Conservation (phyloP, 2,797 vertebrate genomes). For the Amniataba percoides region DNA sequence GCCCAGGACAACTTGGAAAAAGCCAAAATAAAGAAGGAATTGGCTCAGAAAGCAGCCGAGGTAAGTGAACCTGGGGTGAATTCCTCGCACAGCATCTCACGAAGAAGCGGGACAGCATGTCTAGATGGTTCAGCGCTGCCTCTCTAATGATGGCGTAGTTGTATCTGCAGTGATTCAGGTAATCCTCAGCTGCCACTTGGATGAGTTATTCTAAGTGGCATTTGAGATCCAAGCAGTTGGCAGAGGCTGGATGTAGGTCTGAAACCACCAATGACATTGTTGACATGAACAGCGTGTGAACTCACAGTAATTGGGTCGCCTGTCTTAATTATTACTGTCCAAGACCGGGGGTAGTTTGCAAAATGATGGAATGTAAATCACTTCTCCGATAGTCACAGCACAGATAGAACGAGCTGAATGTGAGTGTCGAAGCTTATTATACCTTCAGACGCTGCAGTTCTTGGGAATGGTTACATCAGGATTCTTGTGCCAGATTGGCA, state of each 20-base stretch:
- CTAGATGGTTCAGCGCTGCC: background rate
- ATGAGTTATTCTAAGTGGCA: slow-evolving; percentile 76
- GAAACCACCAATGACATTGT: slow-evolving; percentile 38
- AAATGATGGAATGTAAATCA: background rate
- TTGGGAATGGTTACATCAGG: slow-evolving; percentile 45
- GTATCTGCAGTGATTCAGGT: slow-evolving; percentile 73
- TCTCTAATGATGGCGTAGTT: slow-evolving; percentile 39
- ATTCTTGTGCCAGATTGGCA: slow-evolving; percentile 48
- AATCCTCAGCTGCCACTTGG: slow-evolving; percentile 77
- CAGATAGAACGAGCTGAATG: background rate
- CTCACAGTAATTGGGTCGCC: slow-evolving; percentile 8
- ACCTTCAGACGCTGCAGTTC: slow-evolving; percentile 22
- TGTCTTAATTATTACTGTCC: background rate
- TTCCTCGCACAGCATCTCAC: slow-evolving; percentile 11
- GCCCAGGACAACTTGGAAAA: slow-evolving; percentile 95
- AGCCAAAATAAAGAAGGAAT: slow-evolving; percentile 95
- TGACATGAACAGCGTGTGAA: slow-evolving; percentile 50
- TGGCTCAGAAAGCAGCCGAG: slow-evolving; percentile 94
- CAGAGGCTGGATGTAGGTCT: slow-evolving; percentile 72
- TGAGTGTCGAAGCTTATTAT: background rate
- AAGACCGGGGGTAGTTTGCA: background rate
- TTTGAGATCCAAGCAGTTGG: slow-evolving; percentile 71
- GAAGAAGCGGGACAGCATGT: slow-evolving; percentile 21
- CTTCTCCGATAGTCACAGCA: background rate
- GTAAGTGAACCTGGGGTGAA: slow-evolving; percentile 77